Percentiles rank a stretch among this genome's conserved stretches.
Evolutionary conservation across 2,113 vertebrate species (phyloP).

Genomic region (Lichenostomus cassidix): DNA sequence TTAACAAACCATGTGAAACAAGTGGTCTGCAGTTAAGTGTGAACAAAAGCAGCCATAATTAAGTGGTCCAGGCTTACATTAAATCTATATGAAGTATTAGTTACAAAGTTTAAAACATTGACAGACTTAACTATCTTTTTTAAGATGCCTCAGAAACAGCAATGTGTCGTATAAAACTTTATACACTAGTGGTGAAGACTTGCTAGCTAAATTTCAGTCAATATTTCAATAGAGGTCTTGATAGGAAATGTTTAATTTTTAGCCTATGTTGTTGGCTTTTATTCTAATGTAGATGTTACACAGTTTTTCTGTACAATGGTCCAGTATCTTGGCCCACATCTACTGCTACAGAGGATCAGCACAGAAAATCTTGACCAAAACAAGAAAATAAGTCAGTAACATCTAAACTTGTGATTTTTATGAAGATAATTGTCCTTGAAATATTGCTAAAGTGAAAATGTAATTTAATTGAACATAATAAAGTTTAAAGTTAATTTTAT

Average conservation of each 20-base stretch:
- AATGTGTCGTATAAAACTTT: not conserved
- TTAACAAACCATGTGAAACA: not conserved
- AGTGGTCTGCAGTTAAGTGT: not conserved
- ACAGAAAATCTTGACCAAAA: not conserved
- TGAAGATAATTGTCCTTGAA: not conserved
- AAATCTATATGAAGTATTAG: not conserved
- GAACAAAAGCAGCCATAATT: not conserved
- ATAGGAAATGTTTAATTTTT: not conserved
- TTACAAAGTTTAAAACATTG: not conserved
- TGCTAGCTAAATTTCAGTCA: not conserved
- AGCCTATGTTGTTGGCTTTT: not conserved
- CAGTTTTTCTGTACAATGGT: not conserved
- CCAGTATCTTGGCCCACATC: not conserved
- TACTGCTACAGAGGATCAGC: not conserved
- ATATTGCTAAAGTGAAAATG: not conserved
- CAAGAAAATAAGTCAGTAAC: not conserved
- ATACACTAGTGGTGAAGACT: not conserved
- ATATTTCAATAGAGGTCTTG: not conserved
- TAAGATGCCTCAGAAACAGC: not conserved
- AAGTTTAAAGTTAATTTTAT: not conserved
- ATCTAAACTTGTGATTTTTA: not conserved
- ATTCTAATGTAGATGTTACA: not conserved
- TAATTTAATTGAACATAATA: not conserved
- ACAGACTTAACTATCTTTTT: not conserved
- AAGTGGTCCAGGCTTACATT: not conserved